Conservation (phyloP, 2,113 vertebrate genomes). For the Lontra canadensis region DNA sequence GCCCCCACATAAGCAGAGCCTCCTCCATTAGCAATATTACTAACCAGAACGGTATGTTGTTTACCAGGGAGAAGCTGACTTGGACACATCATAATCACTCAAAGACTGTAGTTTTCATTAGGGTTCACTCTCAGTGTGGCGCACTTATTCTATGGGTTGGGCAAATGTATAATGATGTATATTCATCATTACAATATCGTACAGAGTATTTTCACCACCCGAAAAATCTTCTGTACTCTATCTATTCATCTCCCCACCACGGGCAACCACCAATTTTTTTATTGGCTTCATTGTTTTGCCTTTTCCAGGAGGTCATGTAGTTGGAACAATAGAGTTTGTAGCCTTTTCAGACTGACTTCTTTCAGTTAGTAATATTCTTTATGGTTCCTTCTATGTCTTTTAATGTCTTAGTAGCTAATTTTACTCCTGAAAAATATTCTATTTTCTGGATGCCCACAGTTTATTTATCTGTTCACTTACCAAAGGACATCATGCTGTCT, state of each 20-base stretch:
- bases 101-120: not conserved
- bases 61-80: not conserved
- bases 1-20: not conserved
- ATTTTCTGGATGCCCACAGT: not conserved
- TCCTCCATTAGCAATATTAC: not conserved
- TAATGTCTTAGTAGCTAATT: not conserved
- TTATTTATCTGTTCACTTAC: not conserved
- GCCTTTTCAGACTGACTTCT: not conserved
- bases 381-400: not conserved
- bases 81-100: not conserved
- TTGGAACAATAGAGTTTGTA: not conserved
- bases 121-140: not conserved
- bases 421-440: not conserved
- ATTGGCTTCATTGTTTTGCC: not conserved
- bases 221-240: not conserved
- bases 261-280: not conserved
- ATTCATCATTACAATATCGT: not conserved
- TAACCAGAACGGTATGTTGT: not conserved
- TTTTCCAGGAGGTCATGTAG: not conserved
- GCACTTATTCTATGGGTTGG: not conserved
- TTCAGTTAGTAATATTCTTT: not conserved
- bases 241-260: not conserved
- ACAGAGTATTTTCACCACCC: not conserved
- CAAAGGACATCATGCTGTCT: not conserved
- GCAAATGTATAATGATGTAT: not conserved